A percentile compares a stretch with the other conserved stretches of the same genome.
phyloP scores from a whole-genome alignment of 1,140 invertebrate species.

The Pemphigus obesinymphae region DNA sequence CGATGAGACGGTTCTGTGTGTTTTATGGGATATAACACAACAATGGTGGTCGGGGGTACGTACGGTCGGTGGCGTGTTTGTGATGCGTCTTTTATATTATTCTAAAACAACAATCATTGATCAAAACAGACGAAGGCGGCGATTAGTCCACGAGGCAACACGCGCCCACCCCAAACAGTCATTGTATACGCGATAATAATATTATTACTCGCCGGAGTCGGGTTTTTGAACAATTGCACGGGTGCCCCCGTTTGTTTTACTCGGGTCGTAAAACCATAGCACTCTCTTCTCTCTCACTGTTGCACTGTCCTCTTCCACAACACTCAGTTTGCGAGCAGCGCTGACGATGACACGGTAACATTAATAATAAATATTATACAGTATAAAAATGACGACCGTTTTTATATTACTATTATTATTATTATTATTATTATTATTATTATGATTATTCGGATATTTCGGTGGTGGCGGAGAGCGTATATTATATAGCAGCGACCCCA shows the following conservation, averaged over 20 bases:
- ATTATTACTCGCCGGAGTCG: slow-evolving; percentile 15
- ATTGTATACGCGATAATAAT: slow-evolving; percentile 27
- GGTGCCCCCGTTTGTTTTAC: slow-evolving; percentile 36
- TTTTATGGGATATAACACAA: slow-evolving; percentile 27
- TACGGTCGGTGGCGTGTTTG: slow-evolving; percentile 22
- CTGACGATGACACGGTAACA: slow-evolving; percentile 41
- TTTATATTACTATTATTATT: too few species aligned
- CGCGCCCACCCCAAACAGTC: slow-evolving; percentile 12
- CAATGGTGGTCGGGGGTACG: background rate
- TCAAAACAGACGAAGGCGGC: slow-evolving; percentile 38
- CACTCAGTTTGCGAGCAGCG: background rate
- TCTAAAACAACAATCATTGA: slow-evolving; percentile 36
- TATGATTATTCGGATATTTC: slow-evolving; percentile 28
- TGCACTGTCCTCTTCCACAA: background rate
- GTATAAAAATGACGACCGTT: slow-evolving; percentile 39
- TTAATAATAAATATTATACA: slow-evolving; percentile 41
- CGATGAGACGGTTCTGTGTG: background rate
- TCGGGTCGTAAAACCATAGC: slow-evolving; percentile 26
- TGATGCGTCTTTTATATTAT: slow-evolving; percentile 40
- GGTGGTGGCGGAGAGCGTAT: slow-evolving; percentile 3
- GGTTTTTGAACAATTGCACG: slow-evolving; percentile 29
- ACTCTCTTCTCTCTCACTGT: background rate
- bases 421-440: slow-evolving; percentile 26
- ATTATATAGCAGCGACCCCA: background rate
- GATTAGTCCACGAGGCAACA: slow-evolving; percentile 33